These are phyloP conservation scores for Leptonema lineaticorne DNA, from an alignment of 1,140 invertebrate genomes.

Conservation along the genomic window DNA sequence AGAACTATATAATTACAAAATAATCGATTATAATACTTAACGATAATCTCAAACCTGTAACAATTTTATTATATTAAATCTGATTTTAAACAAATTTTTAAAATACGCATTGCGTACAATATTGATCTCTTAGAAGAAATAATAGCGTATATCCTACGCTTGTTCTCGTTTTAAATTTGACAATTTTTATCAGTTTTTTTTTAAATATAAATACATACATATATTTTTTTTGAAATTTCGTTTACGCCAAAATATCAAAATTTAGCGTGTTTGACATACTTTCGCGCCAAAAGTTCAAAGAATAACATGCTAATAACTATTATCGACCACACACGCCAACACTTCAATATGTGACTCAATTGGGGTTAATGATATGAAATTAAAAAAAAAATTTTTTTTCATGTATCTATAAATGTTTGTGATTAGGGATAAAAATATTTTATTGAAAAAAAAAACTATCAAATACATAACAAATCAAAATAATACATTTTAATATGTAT, in stretches of 20 bases:
- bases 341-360: background rate
- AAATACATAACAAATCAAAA: background rate
- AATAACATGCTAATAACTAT: background rate
- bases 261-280: conserved; percentile 10
- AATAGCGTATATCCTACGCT: no score
- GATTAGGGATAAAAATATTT: background rate
- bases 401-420: background rate
- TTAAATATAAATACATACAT: background rate
- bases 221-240: background rate
- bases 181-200: background rate
- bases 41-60: background rate
- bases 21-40: background rate
- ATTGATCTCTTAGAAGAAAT: no score
- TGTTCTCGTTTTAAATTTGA: background rate
- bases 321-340: background rate
- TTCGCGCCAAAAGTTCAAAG: background rate
- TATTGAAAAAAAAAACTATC: background rate
- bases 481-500: no score
- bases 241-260: conserved; percentile 2
- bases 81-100: background rate
- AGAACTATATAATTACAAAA: background rate
- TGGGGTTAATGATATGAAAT: conserved; percentile 2
- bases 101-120: no score
- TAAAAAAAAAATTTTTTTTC: background rate
- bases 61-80: background rate